Base-by-base conservation (phyloP, 2,113 vertebrate genomes). In the Aleadryas rufinucha region DNA sequence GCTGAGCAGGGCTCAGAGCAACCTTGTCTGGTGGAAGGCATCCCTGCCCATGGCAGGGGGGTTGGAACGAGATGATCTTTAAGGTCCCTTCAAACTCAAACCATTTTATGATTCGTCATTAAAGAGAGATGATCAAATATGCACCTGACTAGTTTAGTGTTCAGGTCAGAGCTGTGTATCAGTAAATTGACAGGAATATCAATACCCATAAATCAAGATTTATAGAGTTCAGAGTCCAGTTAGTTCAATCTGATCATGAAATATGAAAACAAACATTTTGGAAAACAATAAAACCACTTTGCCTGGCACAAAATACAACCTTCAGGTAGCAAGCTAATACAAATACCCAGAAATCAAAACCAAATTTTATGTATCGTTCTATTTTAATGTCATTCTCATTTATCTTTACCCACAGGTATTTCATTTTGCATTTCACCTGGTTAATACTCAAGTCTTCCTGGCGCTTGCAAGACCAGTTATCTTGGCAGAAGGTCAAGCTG, bases 101-200 rank as follows among this genome's bases (percentile, higher is more conserved):
- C 4, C 5, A 63, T 56, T 56, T 63, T 37, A 24, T 70, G 41
- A 49, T 42, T 15, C 16, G 42, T 41, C 14, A 49, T 16, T 23
- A 63, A 49, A 45, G 27, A 42, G 16, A 76, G 24, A 26, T 39
- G 14, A 63, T 41, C 74, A 80, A 78, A 74, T n/a, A 49, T 10
- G 30, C 23, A 27, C 33, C 56, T 76, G 64, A 33, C 22, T 72
- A 47, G 41, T 80, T 90, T 15, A 44, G 84, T 37, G 54, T 41
- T 79, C 44, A 56, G 45, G 60, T 94, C 81, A 79, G 57, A 96
- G 89, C 35, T 50, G 50, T 81, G 69, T 93, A 44, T 92, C 70
- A 50, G 56, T 72, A 76, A 94, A 89, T 88, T 97, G 95, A 97
- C 94, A 88, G 92, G 71, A 88, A 93, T 91, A 96, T 96, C 15